Conservation (phyloP, 2,113 vertebrate genomes). For the Lasiurus cinereus region DNA sequence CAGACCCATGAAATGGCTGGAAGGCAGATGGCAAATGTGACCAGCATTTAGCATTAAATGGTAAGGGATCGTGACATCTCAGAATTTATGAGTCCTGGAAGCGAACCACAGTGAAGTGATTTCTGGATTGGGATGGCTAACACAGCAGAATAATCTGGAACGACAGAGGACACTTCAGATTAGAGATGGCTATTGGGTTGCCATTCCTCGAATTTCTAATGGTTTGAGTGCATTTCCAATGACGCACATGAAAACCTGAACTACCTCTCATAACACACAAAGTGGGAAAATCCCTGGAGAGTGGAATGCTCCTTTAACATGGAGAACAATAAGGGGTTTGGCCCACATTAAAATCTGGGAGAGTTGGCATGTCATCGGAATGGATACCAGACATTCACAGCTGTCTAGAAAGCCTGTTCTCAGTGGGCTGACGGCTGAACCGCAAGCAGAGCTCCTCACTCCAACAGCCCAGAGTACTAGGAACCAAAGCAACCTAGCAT, state of each 20-base stretch:
- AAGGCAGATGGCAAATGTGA: neutral
- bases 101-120: conserved; percentile 57
- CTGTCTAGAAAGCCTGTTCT: neutral
- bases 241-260: neutral
- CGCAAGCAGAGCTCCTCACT: neutral
- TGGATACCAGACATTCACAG: neutral
- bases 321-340: neutral
- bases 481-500: neutral
- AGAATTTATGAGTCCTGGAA: conserved; percentile 46
- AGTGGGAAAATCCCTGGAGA: neutral
- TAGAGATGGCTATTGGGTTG: conserved; percentile 79
- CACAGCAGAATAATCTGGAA: conserved; percentile 57
- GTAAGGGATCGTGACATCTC: fast-evolving
- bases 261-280: neutral
- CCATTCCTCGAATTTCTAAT: conserved; percentile 52
- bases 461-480: neutral
- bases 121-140: conserved; percentile 25
- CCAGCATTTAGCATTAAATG: fast-evolving
- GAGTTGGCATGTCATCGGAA: neutral
- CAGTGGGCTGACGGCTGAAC: neutral
- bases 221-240: neutral
- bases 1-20: conserved; percentile 53
- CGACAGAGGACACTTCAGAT: conserved; percentile 65
- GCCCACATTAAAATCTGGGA: neutral
- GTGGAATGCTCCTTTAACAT: neutral